phyloP scores from a whole-genome alignment of 2,888 invertebrate genomes.

The Mimas tiliae region DNA sequence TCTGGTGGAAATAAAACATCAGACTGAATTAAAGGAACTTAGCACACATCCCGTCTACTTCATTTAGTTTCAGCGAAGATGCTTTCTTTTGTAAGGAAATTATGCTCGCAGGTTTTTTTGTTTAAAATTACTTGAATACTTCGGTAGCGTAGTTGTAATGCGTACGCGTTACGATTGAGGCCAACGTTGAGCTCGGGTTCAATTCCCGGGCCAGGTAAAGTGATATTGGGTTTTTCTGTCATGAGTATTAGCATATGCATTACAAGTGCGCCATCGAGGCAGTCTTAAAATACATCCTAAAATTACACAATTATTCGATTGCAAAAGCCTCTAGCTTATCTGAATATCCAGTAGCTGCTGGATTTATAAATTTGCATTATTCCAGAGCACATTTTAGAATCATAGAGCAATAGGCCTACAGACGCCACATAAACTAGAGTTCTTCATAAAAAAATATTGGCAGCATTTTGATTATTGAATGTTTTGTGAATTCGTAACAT shows the following conservation, averaged over 20 bases:
- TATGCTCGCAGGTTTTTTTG: background rate
- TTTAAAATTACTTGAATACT: background rate
- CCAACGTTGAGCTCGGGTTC: no score
- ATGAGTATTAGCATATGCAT: no score
- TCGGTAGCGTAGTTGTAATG: no score
- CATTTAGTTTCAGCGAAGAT: slow-evolving; percentile 4
- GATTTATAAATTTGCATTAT: slow-evolving; percentile 6
- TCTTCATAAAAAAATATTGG: no score
- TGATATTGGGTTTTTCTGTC: background rate
- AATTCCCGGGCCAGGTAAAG: no score
- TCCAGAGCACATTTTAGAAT: background rate
- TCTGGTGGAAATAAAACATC: slow-evolving; percentile 21
- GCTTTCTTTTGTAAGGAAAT: slow-evolving; percentile 5
- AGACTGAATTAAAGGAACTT: slow-evolving; percentile 13
- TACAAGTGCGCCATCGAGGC: no score
- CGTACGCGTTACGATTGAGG: no score
- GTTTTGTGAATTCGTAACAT: no score
- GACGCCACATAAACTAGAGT: background rate
- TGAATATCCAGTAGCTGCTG: background rate
- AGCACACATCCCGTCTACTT: slow-evolving; percentile 5
- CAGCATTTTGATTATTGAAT: no score
- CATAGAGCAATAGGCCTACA: background rate
- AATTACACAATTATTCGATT: background rate
- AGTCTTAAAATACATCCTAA: no score
- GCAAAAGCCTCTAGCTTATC: background rate